Percentiles rank a stretch among this genome's conserved stretches.
Conservation (phyloP, 2,888 invertebrate genomes). For the Macrophya alboannulata region DNA sequence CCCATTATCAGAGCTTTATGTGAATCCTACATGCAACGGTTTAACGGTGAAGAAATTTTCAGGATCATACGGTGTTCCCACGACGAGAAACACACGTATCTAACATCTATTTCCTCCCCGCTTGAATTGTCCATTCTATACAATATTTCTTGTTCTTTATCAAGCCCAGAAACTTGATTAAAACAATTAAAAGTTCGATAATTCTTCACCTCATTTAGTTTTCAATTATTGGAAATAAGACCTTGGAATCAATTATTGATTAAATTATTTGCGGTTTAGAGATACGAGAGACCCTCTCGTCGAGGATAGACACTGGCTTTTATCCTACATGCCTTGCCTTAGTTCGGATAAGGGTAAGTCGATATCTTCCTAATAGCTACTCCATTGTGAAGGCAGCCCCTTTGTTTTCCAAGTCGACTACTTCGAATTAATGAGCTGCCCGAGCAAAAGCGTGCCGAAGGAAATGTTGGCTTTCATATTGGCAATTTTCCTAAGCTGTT, state of each 20-base stretch:
- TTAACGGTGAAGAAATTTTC: not conserved
- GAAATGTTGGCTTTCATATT: conserved; percentile 48
- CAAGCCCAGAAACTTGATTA: not conserved
- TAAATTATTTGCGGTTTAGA: not conserved
- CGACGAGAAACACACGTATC: not conserved
- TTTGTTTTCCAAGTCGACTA: conserved; percentile 55
- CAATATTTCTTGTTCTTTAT: not conserved
- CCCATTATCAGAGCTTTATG: not conserved
- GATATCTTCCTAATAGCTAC: conserved; percentile 56
- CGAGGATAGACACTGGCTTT: conserved; percentile 20
- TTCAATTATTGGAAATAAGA: not conserved
- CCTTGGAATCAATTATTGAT: not conserved
- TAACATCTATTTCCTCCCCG: not conserved
- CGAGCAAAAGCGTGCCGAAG: conserved; percentile 52
- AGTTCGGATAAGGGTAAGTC: conserved; percentile 46
- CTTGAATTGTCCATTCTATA: not conserved
- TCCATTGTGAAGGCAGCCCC: conserved; percentile 55
- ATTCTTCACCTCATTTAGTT: not conserved
- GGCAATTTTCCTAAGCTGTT: conserved; percentile 54
- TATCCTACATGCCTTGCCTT: conserved; percentile 17
- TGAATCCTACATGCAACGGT: not conserved
- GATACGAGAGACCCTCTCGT: conserved; percentile 14
- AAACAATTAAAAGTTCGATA: not conserved
- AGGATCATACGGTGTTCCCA: not conserved
- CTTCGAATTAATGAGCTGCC: conserved; percentile 52